These are phyloP conservation scores for Conus ventricosus DNA, from an alignment of 1,140 invertebrate species.

Conservation along the genomic window DNA sequence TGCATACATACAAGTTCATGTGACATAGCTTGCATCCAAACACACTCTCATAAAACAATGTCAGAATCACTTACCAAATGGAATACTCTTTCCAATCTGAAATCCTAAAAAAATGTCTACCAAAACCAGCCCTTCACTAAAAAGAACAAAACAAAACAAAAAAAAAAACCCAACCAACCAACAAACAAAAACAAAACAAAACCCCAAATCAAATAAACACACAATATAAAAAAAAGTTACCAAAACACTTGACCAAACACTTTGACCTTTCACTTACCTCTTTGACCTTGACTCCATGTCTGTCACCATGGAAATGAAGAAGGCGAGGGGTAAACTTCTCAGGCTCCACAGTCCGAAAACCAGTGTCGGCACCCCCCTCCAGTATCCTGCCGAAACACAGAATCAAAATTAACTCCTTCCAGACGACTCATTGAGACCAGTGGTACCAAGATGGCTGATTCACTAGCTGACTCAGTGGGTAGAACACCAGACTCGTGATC, in stretches of 20 bases:
- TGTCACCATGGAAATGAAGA: conserved; percentile 77
- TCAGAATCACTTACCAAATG: too few relatives aligned
- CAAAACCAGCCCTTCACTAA: too few relatives aligned
- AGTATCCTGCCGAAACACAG: conserved; percentile 73
- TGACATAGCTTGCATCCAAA: too few relatives aligned
- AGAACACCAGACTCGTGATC: background rate
- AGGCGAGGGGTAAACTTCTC: conserved; percentile 78
- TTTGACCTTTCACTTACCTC: conserved; percentile 54
- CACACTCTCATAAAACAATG: too few relatives aligned
- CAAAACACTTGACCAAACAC: background rate
- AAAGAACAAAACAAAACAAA: too few relatives aligned
- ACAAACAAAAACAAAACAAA: background rate
- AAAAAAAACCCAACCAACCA: too few relatives aligned
- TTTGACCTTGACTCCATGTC: conserved; percentile 60
- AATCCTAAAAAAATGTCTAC: too few relatives aligned
- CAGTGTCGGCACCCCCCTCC: conserved; percentile 79
- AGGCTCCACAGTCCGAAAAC: conserved; percentile 78
- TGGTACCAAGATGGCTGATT: too few relatives aligned
- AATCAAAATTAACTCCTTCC: background rate
- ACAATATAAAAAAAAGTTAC: background rate
- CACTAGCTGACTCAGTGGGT: too few relatives aligned
- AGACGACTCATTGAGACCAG: too few relatives aligned
- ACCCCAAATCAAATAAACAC: background rate
- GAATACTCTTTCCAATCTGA: too few relatives aligned
- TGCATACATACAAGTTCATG: too few relatives aligned